Percentiles rank a stretch among this genome's conserved stretches.
These are phyloP conservation scores for Aethina tumida DNA, from an alignment of 1,140 invertebrate species.

Conservation along the genomic window DNA sequence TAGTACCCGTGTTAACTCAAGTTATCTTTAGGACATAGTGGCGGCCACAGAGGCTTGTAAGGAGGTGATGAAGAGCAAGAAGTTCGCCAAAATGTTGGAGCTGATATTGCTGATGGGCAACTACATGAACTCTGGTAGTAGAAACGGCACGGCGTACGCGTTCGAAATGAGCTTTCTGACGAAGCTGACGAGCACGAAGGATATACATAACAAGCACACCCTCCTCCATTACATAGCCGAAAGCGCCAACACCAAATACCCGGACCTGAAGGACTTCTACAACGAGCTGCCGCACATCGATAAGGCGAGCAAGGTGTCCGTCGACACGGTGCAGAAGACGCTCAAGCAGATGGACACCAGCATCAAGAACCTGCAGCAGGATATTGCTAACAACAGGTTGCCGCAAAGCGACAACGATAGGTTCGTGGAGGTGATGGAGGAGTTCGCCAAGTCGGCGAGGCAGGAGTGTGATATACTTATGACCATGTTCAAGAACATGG, in stretches of 20 bases:
- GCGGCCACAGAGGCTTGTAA: conserved; percentile 91
- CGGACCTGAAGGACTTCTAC: conserved; percentile 70
- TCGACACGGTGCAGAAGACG: conserved; percentile 76
- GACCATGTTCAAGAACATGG: conserved; percentile 93
- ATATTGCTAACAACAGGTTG: conserved; percentile 70
- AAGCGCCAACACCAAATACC: conserved; percentile 78
- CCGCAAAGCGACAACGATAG: conserved; percentile 70
- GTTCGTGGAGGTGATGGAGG: conserved; percentile 76
- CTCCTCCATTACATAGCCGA: conserved; percentile 88
- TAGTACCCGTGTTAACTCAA: no score
- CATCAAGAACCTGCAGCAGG: conserved; percentile 77
- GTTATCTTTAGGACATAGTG: conserved; percentile 74
- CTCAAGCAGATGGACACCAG: conserved; percentile 79
- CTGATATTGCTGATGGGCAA: conserved; percentile 86
- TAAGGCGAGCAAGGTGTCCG: conserved; percentile 70
- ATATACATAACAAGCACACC: conserved; percentile 85
- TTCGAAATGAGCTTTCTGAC: conserved; percentile 95
- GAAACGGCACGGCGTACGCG: conserved; percentile 86
- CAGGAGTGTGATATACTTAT: conserved; percentile 79
- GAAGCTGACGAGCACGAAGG: conserved; percentile 92
- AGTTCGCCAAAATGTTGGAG: conserved; percentile 84
- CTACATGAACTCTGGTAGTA: conserved; percentile 90
- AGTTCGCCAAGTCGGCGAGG: conserved; percentile 69
- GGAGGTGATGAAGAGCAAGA: conserved; percentile 81
- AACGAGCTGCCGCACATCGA: conserved; percentile 85